phyloP scores from a whole-genome alignment of 92 coral and sea anemone genomes.

The Desmophyllum pertusum region DNA sequence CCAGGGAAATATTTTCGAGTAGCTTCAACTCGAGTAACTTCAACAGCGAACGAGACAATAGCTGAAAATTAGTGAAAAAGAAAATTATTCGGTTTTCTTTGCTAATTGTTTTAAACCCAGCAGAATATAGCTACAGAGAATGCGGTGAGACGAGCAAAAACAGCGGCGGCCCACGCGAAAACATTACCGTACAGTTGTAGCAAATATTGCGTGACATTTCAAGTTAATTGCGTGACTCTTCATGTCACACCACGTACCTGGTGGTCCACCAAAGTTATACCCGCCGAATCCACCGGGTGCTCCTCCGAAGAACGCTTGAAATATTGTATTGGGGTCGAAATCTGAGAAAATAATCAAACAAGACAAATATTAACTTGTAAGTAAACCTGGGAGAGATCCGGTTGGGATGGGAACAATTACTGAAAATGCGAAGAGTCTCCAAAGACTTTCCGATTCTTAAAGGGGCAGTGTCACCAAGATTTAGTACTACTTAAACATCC shows the following conservation, averaged over 20 bases:
- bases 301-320: conserved; percentile 95
- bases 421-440: neutral
- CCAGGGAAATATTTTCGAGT: too few species aligned
- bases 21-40: too few species aligned
- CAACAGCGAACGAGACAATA: too few species aligned
- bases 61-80: too few species aligned
- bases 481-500: too few species aligned
- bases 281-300: conserved; percentile 71
- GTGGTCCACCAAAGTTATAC: conserved; percentile 78
- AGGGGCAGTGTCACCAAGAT: too few species aligned
- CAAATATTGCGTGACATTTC: neutral
- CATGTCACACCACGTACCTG: conserved; percentile 19
- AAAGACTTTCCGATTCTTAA: too few species aligned
- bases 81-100: too few species aligned
- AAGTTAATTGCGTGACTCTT: neutral
- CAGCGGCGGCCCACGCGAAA: neutral
- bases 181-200: too few species aligned
- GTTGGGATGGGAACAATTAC: neutral
- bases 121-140: too few species aligned
- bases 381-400: neutral
- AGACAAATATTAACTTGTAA: neutral
- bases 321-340: conserved; percentile 90
- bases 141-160: too few species aligned
- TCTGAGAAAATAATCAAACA: conserved; percentile 46
- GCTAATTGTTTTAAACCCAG: too few species aligned